phyloP scores from a whole-genome alignment of 23 tunicate species.

The Clavelina lepadiformis region DNA sequence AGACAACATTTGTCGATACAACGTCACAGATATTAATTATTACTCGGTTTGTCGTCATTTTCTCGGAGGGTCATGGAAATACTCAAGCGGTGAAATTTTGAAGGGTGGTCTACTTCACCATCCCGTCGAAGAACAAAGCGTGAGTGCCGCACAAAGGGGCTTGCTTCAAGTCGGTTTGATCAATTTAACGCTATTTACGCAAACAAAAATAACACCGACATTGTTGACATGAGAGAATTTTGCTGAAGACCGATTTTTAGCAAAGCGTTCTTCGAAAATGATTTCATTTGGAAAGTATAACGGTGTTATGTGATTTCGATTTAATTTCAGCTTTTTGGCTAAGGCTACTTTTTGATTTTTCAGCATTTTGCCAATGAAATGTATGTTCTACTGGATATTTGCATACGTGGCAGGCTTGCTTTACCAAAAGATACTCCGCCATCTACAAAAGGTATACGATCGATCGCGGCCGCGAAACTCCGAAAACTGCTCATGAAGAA shows the following conservation, averaged over 20 bases:
- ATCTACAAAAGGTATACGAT: background rate
- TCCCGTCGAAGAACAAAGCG: conserved; percentile 39
- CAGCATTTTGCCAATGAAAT: conserved; percentile 15
- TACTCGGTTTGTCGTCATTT: conserved; percentile 49
- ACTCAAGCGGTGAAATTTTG: conserved; percentile 2
- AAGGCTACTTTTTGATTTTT: background rate
- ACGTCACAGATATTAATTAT: conserved; percentile 36
- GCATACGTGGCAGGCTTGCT: conserved; percentile 24
- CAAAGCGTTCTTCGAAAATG: too few species aligned
- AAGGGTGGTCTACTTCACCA: conserved; percentile 43
- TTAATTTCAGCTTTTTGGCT: too few species aligned
- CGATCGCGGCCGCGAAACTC: conserved; percentile 23
- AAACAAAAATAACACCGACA: too few species aligned
- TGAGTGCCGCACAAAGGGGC: too few species aligned
- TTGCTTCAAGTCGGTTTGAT: too few species aligned
- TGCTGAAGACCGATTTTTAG: too few species aligned
- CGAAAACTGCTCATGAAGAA: conserved; percentile 4
- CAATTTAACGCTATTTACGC: too few species aligned
- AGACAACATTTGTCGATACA: conserved; percentile 10
- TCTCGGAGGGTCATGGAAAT: conserved; percentile 30
- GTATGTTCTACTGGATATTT: conserved; percentile 33
- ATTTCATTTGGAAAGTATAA: too few species aligned
- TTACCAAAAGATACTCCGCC: conserved; percentile 17
- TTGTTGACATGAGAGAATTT: too few species aligned
- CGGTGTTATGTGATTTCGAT: too few species aligned